phyloP scores from a whole-genome alignment of 1,140 invertebrate species.

The Rhopalosiphum maidis region DNA sequence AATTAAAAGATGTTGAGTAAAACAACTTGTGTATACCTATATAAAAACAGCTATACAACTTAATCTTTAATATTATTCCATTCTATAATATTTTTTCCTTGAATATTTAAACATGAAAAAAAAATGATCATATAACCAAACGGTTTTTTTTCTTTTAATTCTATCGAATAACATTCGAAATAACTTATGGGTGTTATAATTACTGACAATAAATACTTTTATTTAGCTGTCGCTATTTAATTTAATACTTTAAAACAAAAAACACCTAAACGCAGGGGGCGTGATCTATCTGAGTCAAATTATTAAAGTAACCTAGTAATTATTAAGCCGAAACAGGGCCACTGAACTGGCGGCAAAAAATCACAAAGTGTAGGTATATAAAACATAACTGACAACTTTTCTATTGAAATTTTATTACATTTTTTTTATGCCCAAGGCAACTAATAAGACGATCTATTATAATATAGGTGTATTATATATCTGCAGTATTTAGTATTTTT shows the following conservation, averaged over 20 bases:
- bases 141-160: background rate
- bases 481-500: background rate
- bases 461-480: background rate
- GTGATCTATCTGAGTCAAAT: slow-evolving; percentile 37
- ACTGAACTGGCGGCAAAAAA: slow-evolving; percentile 47
- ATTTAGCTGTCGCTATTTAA: slow-evolving; percentile 33
- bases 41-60: background rate
- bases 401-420: slow-evolving; percentile 39
- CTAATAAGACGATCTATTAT: slow-evolving; percentile 4
- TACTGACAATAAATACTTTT: slow-evolving; percentile 42
- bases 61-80: background rate
- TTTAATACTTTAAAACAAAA: slow-evolving; percentile 24
- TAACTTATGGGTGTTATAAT: slow-evolving; percentile 43
- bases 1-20: background rate
- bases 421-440: slow-evolving; percentile 17
- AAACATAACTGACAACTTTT: slow-evolving; percentile 43
- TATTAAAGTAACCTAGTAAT: slow-evolving; percentile 49
- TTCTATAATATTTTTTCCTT: background rate
- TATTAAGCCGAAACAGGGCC: slow-evolving; percentile 39
- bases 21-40: background rate
- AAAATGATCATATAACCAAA: slow-evolving; percentile 19
- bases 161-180: slow-evolving; percentile 5
- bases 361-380: slow-evolving; percentile 15
- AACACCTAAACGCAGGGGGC: background rate
- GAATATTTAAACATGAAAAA: slow-evolving; percentile 2